phyloP scores from a whole-genome alignment of 2,888 invertebrate species.

The Gandaritis pyraliata region DNA sequence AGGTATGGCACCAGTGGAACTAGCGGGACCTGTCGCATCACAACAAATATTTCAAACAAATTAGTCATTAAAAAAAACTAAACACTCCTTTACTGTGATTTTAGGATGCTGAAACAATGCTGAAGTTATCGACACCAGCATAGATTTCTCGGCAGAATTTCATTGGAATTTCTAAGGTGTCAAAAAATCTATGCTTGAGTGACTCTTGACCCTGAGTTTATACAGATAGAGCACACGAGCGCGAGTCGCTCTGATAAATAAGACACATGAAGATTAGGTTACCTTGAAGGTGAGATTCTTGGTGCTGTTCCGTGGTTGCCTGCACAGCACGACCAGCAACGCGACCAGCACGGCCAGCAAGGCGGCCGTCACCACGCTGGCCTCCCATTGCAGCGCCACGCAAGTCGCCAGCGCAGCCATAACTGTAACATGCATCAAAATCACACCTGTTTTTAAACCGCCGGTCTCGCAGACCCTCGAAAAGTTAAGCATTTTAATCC shows the following conservation, averaged over 20 bases:
- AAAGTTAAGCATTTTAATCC: no score
- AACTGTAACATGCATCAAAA: constrained; percentile 66
- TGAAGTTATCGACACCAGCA: no score
- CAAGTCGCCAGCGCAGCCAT: constrained; percentile 81
- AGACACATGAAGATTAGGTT: constrained; percentile 10
- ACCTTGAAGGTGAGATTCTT: constrained; percentile 89
- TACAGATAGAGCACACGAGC: no score
- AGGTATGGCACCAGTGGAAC: constrained; percentile 93
- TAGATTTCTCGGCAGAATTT: no score
- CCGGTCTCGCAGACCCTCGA: no score
- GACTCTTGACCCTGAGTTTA: no score
- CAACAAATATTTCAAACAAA: background rate
- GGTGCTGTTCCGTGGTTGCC: constrained; percentile 87
- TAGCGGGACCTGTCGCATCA: constrained; percentile 87
- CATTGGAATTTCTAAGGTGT: no score
- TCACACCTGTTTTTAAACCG: no score
- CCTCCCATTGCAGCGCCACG: constrained; percentile 68
- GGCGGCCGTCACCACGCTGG: constrained; percentile 71
- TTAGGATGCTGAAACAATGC: no score
- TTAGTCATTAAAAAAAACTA: no score
- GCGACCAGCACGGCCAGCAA: constrained; percentile 81
- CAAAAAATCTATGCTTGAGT: no score
- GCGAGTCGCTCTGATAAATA: no score
- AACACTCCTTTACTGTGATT: background rate
- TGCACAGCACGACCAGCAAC: constrained; percentile 85